Percentiles rank a stretch among this genome's conserved stretches.
Conservation (phyloP, 2,797 vertebrate species). For the Gephyroberyx darwinii region DNA sequence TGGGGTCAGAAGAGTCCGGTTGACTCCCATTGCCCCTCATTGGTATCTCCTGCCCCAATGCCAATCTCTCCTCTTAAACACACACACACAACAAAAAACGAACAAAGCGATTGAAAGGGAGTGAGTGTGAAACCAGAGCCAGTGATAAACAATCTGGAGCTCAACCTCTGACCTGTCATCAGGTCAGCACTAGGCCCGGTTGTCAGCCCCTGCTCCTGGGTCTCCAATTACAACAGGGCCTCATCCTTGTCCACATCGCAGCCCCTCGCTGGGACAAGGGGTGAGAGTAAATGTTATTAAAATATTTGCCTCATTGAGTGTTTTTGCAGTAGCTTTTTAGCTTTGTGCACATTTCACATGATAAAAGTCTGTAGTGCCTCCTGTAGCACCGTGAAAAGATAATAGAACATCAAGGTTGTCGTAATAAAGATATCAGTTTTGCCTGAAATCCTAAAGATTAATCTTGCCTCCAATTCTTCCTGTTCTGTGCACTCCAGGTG, state of each 20-base stretch:
- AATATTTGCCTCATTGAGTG: constrained; percentile 21
- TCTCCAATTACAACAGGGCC: constrained; percentile 69
- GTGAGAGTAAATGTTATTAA: constrained; percentile 21
- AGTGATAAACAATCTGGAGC: constrained; percentile 84
- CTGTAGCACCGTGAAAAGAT: background rate
- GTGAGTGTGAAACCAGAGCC: constrained; percentile 83
- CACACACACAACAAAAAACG: constrained; percentile 60
- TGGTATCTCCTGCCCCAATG: constrained; percentile 68
- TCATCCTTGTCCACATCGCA: constrained; percentile 40
- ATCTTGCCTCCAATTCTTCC: constrained; percentile 16
- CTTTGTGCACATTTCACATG: background rate
- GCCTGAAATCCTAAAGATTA: background rate
- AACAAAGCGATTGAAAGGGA: constrained; percentile 76
- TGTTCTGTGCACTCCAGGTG: constrained; percentile 81
- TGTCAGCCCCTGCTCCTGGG: constrained; percentile 72
- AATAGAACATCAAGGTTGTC: background rate
- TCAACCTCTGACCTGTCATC: constrained; percentile 84
- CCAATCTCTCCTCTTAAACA: constrained; percentile 69
- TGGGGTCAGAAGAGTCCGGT: constrained; percentile 71
- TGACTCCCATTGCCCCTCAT: constrained; percentile 71
- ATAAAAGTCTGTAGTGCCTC: background rate
- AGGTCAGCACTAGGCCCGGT: constrained; percentile 77
- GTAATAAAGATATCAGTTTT: background rate
- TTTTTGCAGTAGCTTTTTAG: background rate
- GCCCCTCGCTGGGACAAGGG: constrained; percentile 15